Percentiles rank a stretch among this genome's conserved stretches.
These are phyloP conservation scores for Spodoptera litura DNA, from an alignment of 1,140 invertebrate species.

Conservation along the genomic window DNA sequence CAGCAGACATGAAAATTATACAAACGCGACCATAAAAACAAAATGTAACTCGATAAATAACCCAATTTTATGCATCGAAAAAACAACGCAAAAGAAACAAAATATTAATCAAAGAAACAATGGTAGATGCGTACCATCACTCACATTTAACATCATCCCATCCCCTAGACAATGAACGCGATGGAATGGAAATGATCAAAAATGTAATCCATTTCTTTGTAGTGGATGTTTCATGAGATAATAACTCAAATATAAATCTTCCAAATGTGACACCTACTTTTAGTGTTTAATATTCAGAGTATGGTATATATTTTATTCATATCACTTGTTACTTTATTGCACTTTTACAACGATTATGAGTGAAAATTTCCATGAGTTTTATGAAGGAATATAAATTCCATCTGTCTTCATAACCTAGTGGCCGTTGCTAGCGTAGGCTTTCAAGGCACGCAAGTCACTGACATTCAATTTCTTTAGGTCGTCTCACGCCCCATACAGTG, in stretches of 20 bases:
- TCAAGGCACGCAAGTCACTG: conserved; percentile 15
- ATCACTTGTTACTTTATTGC: conserved; percentile 7
- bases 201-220: conserved; percentile 70
- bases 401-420: conserved; percentile 16
- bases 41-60: not conserved
- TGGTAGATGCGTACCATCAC: conserved; percentile 58
- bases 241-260: conserved; percentile 52
- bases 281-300: conserved; percentile 17
- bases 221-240: conserved; percentile 59
- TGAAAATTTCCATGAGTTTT: conserved; percentile 8
- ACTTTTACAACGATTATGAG: not conserved
- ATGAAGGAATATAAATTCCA: conserved; percentile 16
- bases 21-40: too few relatives aligned
- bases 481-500: conserved; percentile 36
- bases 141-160: conserved; percentile 57
- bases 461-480: conserved; percentile 43
- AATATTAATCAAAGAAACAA: conserved; percentile 59
- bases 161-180: conserved; percentile 58
- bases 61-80: conserved; percentile 6
- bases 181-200: conserved; percentile 72
- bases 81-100: conserved; percentile 39
- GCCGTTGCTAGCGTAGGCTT: conserved; percentile 12
- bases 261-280: conserved; percentile 22
- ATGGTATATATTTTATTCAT: conserved; percentile 21
- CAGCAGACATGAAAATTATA: too few relatives aligned